Evolutionary conservation across 1,140 invertebrate genomes (phyloP).

Genomic region (Copidosoma floridanum): DNA sequence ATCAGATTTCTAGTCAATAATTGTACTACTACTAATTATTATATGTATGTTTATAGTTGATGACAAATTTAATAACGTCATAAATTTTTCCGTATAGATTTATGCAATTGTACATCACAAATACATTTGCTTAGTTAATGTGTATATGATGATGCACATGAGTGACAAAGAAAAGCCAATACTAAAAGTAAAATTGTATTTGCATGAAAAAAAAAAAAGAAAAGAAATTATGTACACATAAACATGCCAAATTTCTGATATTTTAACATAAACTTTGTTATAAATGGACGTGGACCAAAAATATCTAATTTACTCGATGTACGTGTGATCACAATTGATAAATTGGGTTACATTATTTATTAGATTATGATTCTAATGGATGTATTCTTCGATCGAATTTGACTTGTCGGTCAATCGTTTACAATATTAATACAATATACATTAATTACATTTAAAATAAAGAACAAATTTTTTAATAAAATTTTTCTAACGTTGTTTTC

Average conservation of each 20-base stretch:
- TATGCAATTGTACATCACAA: no score
- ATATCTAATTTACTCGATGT: constrained; percentile 16
- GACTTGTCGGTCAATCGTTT: constrained; percentile 21
- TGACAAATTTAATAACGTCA: no score
- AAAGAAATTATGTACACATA: no score
- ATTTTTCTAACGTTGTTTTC: constrained; percentile 17
- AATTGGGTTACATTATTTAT: constrained; percentile 15
- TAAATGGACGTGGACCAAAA: constrained; percentile 28
- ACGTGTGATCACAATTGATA: constrained; percentile 5
- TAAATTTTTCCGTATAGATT: no score
- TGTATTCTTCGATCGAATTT: constrained; percentile 24
- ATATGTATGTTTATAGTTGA: no score
- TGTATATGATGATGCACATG: no score
- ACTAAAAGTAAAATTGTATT: no score
- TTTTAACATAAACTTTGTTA: constrained; percentile 15
- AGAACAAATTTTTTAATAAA: constrained; percentile 22
- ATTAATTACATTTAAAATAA: background rate
- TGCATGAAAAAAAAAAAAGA: background rate
- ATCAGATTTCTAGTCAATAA: no score
- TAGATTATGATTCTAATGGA: constrained; percentile 22
- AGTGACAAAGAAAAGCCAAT: no score
- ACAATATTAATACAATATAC: background rate
- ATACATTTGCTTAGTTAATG: no score
- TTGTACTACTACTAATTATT: no score
- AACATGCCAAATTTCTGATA: constrained; percentile 26